Evolutionary conservation across 1,140 invertebrate genomes (phyloP).

Genomic region (Platorchestia sp.): DNA sequence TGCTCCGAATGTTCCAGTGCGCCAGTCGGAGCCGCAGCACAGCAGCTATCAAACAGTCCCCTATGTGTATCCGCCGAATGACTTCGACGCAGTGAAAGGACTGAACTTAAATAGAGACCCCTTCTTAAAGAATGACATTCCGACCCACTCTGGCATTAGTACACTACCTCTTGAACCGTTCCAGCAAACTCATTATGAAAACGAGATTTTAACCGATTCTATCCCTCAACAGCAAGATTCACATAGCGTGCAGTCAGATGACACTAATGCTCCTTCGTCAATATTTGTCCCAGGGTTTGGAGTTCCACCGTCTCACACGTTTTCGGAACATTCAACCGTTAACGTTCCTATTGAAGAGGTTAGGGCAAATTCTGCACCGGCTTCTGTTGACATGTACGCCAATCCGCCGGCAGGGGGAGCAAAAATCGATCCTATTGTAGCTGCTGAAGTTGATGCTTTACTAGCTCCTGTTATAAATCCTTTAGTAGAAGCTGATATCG

Average conservation of each 20-base stretch:
- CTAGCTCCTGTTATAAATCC: neutral
- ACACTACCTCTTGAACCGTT: constrained; percentile 9
- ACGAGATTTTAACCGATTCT: neutral
- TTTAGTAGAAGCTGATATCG: neutral
- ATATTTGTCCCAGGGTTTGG: neutral
- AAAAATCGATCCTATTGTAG: neutral
- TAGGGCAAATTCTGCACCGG: neutral
- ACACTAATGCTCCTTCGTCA: neutral
- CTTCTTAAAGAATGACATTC: neutral
- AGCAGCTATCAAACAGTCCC: constrained; percentile 29
- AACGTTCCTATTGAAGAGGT: neutral
- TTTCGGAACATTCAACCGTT: neutral
- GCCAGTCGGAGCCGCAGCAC: neutral
- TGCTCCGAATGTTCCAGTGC: neutral
- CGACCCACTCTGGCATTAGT: neutral
- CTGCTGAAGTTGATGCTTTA: neutral
- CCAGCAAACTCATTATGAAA: neutral
- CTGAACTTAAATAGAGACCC: constrained; percentile 11
- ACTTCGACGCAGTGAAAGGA: neutral
- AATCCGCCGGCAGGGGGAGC: no score
- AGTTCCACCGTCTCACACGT: neutral
- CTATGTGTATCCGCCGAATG: constrained; percentile 24
- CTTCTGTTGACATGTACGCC: neutral
- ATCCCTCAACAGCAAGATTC: neutral
- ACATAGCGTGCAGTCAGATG: neutral